Evolutionary conservation across 2,113 vertebrate genomes (phyloP).

Genomic region (Aplodontia rufa): DNA sequence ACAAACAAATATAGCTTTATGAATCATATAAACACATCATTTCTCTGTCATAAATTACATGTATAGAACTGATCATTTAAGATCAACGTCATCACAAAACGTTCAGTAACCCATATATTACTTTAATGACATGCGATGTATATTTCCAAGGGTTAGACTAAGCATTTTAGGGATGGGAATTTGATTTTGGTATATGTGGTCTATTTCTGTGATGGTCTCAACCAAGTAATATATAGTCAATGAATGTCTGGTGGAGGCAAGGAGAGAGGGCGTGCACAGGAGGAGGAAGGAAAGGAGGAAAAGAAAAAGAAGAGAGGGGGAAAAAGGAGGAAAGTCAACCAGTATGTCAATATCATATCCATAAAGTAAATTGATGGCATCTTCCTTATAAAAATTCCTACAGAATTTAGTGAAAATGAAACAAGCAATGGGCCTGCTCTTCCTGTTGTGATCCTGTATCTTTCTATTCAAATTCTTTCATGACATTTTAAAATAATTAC

Average conservation of each 20-base stretch:
- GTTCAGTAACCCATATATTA: neutral
- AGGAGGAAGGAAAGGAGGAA: neutral
- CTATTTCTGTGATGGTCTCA: neutral
- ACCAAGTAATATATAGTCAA: neutral
- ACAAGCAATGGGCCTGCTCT: neutral
- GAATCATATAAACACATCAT: constrained; percentile 25
- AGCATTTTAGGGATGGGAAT: neutral
- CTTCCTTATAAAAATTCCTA: neutral
- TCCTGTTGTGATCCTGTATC: neutral
- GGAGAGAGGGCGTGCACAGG: neutral
- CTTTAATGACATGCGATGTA: neutral
- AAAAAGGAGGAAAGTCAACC: too few relatives aligned
- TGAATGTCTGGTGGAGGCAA: neutral
- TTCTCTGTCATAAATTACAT: neutral
- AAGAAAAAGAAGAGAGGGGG: too few relatives aligned
- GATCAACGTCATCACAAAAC: neutral
- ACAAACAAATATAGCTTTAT: constrained; percentile 66
- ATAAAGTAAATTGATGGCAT: neutral
- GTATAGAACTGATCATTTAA: neutral
- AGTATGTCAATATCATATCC: neutral
- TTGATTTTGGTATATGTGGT: neutral
- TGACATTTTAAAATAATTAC: neutral
- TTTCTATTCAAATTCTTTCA: neutral
- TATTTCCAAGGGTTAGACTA: neutral
- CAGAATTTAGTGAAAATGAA: neutral